Base-by-base conservation (phyloP, 2,888 invertebrate species). In the Drosophila austrosaltans region DNA sequence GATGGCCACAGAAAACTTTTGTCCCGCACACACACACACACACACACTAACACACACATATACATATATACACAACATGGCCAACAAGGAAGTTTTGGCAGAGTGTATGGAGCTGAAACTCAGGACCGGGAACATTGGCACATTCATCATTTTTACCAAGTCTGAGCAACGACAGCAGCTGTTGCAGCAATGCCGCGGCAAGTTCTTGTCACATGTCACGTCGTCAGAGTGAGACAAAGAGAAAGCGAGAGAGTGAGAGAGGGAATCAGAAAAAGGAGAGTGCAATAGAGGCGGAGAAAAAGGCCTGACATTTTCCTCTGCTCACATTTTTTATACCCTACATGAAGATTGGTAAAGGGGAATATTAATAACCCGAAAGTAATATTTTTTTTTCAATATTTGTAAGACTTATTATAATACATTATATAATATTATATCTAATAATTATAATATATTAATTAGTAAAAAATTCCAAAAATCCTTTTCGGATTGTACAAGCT, bases 141-240 rank as follows among this genome's bases (percentile, higher is more conserved):
- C 84, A 85, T 85, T 85, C 84, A 85, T 85, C 84, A 85, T 85
- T 81, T 88, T 79, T 48, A 25, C 22, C 48, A 48, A 48, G 48
- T 48, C 69, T 28, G 60, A 28, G 39, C 61, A 58, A 60, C 69
- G 48, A 30, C 66, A 78, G 36, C 78, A 75, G 72, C 83, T 80
- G 84, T 74, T 88, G 87, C 71, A 81, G 81, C 87, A 82, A 66
- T 70, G 73, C 69, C 86, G 82, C 80, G 82, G 87, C 82, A 83
- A 83, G 78, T 82, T 88, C 87, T 88, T 88, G 83, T 88, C 84
- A 85, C 81, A 83, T 88, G 84, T 85, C 84, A 85, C 89, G 86
- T 86, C 77, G 88, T 73, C 81, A 63, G 76, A 72, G 22, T 4
- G 25, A 22, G 48, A 48, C 25, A 48, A 6, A 25, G 25, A 48